Evolutionary conservation across 2,113 vertebrate species (phyloP).

Genomic region (Harpagus bidentatus): DNA sequence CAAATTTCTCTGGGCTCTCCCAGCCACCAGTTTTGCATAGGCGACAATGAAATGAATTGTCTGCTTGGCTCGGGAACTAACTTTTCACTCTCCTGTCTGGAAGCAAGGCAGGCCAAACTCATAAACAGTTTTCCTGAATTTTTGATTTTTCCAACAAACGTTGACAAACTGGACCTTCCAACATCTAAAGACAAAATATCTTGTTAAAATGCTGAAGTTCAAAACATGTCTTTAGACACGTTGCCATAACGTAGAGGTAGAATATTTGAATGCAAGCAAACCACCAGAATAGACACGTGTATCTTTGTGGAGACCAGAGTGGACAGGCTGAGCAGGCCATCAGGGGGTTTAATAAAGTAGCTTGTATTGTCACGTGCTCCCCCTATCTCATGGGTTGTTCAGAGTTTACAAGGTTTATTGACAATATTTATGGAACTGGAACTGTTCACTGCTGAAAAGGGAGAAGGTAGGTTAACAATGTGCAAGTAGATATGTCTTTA

Average conservation of each 20-base stretch:
- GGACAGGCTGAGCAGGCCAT: neutral
- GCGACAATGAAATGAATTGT: neutral
- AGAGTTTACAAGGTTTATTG: conserved; percentile 14
- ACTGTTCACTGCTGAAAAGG: conserved; percentile 14
- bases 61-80: neutral
- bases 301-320: neutral
- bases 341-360: neutral
- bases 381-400: neutral
- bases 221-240: neutral
- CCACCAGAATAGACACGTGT: accelerated
- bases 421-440: conserved; percentile 29
- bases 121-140: neutral
- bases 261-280: neutral
- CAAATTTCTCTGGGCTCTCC: neutral
- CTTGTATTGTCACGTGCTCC: no score
- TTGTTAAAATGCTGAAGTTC: neutral
- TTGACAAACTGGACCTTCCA: neutral
- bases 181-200: neutral
- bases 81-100: neutral
- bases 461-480: neutral
- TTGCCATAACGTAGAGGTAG: neutral
- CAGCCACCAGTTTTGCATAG: neutral
- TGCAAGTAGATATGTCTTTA: conserved; percentile 17
- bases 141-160: neutral
- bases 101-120: neutral